phyloP scores from a whole-genome alignment of 2,113 vertebrate species.

The Oreochromis aureus region DNA sequence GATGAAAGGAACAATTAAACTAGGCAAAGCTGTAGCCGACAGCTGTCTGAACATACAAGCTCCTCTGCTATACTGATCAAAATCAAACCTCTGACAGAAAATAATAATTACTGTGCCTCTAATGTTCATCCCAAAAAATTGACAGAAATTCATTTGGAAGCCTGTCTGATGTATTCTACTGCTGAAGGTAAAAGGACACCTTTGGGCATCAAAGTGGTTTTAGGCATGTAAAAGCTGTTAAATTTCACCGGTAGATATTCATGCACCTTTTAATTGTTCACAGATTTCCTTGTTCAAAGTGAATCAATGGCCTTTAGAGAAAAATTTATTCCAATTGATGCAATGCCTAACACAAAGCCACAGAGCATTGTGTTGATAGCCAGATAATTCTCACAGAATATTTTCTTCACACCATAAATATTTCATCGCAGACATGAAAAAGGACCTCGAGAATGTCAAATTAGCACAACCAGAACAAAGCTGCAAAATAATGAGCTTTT shows the following conservation, averaged over 20 bases:
- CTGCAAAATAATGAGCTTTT: background rate
- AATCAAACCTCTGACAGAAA: background rate
- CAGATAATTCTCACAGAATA: background rate
- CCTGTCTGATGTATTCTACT: background rate
- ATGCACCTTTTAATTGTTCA: background rate
- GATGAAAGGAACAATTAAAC: background rate
- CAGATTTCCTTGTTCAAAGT: conserved; percentile 5
- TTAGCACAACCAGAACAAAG: conserved; percentile 7
- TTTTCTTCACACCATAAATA: conserved; percentile 9
- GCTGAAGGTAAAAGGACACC: background rate
- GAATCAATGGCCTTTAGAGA: conserved; percentile 18
- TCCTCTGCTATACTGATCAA: background rate
- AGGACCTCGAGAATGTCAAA: conserved; percentile 9
- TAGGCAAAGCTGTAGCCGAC: background rate
- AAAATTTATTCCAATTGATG: conserved; percentile 9
- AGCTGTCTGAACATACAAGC: background rate
- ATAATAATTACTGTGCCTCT: background rate
- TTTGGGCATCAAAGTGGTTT: background rate
- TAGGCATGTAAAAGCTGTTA: background rate
- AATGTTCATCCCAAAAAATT: background rate
- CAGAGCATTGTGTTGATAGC: background rate
- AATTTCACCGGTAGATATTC: conserved; percentile 5
- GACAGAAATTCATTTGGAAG: background rate
- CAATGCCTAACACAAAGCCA: conserved; percentile 18
- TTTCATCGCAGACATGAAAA: conserved; percentile 16